These are phyloP conservation scores for Amiota minor DNA, from an alignment of 2,888 invertebrate genomes.

Conservation along the genomic window DNA sequence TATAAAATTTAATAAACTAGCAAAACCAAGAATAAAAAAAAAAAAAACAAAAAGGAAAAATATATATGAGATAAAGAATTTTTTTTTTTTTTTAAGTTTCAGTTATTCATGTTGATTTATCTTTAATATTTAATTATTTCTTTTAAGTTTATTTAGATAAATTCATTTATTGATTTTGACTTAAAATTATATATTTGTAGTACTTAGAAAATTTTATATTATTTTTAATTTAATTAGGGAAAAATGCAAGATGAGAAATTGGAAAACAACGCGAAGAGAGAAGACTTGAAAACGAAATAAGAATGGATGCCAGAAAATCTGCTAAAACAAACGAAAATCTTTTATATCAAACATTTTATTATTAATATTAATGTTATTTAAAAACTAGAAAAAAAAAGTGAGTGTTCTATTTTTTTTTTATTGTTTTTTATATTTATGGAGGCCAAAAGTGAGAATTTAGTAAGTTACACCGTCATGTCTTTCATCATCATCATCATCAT, in stretches of 20 bases:
- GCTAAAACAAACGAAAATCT: slow-evolving; percentile 17
- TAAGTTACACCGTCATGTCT: slow-evolving; percentile 25
- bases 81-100: slow-evolving; percentile 38
- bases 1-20: not conserved
- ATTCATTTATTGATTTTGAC: slow-evolving; percentile 22
- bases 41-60: slow-evolving; percentile 36
- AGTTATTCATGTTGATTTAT: slow-evolving; percentile 49
- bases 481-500: not conserved
- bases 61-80: slow-evolving; percentile 35
- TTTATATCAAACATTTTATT: too few relatives aligned
- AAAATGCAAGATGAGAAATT: slow-evolving; percentile 9
- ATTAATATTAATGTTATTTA: too few relatives aligned
- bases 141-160: too few relatives aligned
- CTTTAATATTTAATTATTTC: slow-evolving; percentile 5
- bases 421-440: not conserved
- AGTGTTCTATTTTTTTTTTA: not conserved
- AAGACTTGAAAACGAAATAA: not conserved
- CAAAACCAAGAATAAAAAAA: slow-evolving; percentile 49
- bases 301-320: slow-evolving; percentile 18
- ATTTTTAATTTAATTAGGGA: not conserved
- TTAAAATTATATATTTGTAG: slow-evolving; percentile 26
- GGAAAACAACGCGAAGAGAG: slow-evolving; percentile 10
- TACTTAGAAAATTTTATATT: slow-evolving; percentile 21
- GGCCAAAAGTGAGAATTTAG: slow-evolving; percentile 28
- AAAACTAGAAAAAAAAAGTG: not conserved